Evolutionary conservation across 1,140 invertebrate species (phyloP).

Genomic region (Hyles euphorbiae): DNA sequence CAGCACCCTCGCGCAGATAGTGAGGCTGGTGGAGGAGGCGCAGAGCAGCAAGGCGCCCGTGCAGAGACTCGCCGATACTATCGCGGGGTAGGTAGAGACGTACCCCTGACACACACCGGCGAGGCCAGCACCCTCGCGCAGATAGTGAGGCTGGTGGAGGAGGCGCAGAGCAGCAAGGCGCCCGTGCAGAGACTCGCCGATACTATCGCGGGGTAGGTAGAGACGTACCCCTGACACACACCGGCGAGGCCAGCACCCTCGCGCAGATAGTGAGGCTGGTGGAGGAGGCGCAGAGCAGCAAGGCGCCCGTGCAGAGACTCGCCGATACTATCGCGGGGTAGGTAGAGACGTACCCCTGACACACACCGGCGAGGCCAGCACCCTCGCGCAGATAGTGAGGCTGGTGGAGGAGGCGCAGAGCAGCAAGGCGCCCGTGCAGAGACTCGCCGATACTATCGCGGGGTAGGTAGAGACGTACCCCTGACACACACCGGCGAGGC

Average conservation of each 20-base stretch:
- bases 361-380: conserved; percentile 97
- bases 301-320: conserved; percentile 97
- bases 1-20: conserved; percentile 97
- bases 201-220: conserved; percentile 88
- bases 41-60: conserved; percentile 99
- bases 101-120: conserved; percentile 90
- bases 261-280: conserved; percentile 97
- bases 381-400: conserved; percentile 95
- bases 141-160: conserved; percentile 97
- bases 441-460: conserved; percentile 96
- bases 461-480: conserved; percentile 71
- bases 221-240: conserved; percentile 80
- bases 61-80: conserved; percentile 96
- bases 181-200: conserved; percentile 98
- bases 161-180: conserved; percentile 98
- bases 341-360: conserved; percentile 9
- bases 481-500: conserved; percentile 98
- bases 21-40: conserved; percentile 96
- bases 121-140: conserved; percentile 97
- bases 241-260: conserved; percentile 96
- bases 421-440: conserved; percentile 98
- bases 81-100: conserved; percentile 82
- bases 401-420: conserved; percentile 99
- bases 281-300: conserved; percentile 98
- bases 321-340: conserved; percentile 96